Evolutionary conservation across 2,888 invertebrate genomes (phyloP), one percentile per base, ranked within the genome.

Genomic region (Graphium colonna): DNA sequence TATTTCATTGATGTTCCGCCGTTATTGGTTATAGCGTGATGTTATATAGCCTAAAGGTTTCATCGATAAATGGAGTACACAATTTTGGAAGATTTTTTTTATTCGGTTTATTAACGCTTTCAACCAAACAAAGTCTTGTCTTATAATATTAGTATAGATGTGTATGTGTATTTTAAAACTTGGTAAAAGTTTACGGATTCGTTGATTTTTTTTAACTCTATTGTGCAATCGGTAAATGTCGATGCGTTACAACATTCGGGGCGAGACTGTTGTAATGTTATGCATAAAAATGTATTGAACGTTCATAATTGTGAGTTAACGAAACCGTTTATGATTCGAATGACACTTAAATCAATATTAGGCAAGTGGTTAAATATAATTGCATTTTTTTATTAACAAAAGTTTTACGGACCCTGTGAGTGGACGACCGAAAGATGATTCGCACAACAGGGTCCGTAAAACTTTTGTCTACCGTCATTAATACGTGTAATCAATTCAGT

Each of bases 141-240:
- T n/a, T n/a, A n/a, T n/a, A n/a, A n/a, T n/a, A n/a, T n/a, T n/a
- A n/a, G n/a, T n/a, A n/a, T n/a, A n/a, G n/a, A n/a, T n/a, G n/a
- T n/a, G n/a, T n/a, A 31, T 40, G 21, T 51, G 31, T 45, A 44
- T 47, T 47, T 21, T 47, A 51, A 44, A 9, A 26, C 38, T 13
- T 43, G 51, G 38, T 33, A n/a, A 51, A 39, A 51, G 38, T 28
- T 36, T 36, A 36, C 36, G 3, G 36, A 12, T 18, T 51, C 16
- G 31, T 45, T 12, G 18, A 13, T 17, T 12, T 5, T 12, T 5
- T 31, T 51, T 45, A 45, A 44, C 45, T 26, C 28, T 5, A 42
- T 51, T 51, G 38, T 18, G 51, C 10, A 51, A 51, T 51, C 36
- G 12, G n/a, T 45, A 31, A 16, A 43, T 17, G 28, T 39, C 28